Conservation (phyloP, 2,113 vertebrate genomes). For the Himantopus leucocephalus region DNA sequence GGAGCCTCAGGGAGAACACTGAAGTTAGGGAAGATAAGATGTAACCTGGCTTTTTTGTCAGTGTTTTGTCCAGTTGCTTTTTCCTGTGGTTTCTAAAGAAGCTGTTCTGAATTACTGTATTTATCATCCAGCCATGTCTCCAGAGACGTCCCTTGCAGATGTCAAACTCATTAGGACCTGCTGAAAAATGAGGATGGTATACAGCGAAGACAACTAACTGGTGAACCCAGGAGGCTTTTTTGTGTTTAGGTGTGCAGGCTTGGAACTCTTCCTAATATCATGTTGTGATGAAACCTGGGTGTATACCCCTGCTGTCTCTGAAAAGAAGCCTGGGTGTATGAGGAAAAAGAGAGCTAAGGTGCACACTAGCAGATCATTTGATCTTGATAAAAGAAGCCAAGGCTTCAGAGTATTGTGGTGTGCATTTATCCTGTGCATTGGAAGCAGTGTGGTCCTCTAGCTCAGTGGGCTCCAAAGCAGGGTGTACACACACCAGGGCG, state of each 20-base stretch:
- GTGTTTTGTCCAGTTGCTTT: neutral
- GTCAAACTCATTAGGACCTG: neutral
- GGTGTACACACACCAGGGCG: accelerated
- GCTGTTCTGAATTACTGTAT: neutral
- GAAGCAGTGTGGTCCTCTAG: neutral
- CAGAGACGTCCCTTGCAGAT: neutral
- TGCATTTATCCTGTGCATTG: neutral
- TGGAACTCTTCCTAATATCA: neutral
- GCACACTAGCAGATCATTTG: neutral
- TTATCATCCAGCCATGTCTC: neutral
- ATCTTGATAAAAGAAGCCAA: neutral
- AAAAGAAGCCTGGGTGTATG: neutral
- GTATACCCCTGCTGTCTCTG: neutral
- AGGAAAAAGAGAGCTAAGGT: neutral
- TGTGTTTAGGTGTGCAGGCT: neutral
- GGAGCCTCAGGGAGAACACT: neutral
- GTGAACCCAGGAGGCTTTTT: neutral
- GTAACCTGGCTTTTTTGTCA: conserved; percentile 22
- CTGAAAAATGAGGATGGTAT: neutral
- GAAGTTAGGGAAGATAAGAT: neutral
- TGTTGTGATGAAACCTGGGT: neutral
- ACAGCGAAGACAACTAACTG: neutral
- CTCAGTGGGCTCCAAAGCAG: neutral
- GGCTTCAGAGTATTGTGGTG: neutral
- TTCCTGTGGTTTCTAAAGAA: neutral